These are phyloP conservation scores for Polyergus mexicanus DNA, from an alignment of 1,140 invertebrate genomes.

Conservation along the genomic window DNA sequence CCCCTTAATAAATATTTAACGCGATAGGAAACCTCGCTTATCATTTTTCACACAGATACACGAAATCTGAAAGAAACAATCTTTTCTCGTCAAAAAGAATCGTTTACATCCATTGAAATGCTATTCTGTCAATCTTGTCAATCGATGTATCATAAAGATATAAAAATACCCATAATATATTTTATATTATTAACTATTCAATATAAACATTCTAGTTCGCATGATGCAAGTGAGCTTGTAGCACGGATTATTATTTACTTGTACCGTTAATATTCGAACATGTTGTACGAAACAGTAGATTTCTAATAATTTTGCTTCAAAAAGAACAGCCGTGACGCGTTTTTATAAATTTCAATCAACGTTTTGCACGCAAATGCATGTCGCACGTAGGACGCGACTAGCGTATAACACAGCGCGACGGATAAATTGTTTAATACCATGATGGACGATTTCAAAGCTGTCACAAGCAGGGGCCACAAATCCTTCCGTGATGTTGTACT, in stretches of 20 bases:
- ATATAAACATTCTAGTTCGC: neutral
- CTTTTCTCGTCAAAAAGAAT: neutral
- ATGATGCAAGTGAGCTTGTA: neutral
- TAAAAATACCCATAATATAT: neutral
- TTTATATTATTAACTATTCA: neutral
- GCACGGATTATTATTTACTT: neutral
- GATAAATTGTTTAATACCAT: slow-evolving; percentile 79
- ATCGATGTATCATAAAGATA: neutral
- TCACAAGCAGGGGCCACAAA: slow-evolving; percentile 74
- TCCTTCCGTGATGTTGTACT: slow-evolving; percentile 72
- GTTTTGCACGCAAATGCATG: slow-evolving; percentile 29
- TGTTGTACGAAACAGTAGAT: neutral
- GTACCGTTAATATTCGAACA: neutral
- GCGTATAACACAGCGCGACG: slow-evolving; percentile 21
- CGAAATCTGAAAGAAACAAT: neutral
- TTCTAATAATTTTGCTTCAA: slow-evolving; percentile 20
- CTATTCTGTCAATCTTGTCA: neutral
- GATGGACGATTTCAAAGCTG: slow-evolving; percentile 74
- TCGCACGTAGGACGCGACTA: slow-evolving; percentile 37
- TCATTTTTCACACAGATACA: neutral
- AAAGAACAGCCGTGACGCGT: neutral
- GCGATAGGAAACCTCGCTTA: slow-evolving; percentile 10
- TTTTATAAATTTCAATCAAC: slow-evolving; percentile 71
- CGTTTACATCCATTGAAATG: too few relatives aligned
- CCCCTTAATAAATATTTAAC: slow-evolving; percentile 42